Base-by-base conservation (phyloP, 2,888 invertebrate species). In the Pseudococcus jackbeardsleyi region DNA sequence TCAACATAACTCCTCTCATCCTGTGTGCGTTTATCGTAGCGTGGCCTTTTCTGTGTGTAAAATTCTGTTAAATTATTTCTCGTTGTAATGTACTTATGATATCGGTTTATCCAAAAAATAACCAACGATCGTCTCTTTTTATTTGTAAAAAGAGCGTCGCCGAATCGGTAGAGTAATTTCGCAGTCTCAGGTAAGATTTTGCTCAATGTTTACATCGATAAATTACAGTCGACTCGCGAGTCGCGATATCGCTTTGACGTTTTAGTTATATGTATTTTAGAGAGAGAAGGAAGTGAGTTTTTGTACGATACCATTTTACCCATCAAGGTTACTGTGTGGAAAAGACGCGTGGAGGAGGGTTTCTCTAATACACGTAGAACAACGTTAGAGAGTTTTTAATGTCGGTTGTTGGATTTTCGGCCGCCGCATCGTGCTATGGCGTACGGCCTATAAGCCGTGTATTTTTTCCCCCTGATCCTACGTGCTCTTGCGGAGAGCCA, bases 1-100 rank as follows among this genome's bases (percentile, higher is more conserved):
- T 42, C 0, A 42, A 79, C 42, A 79, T 79, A 79, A 77, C 79
- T 79, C 79, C 79, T 79, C 79, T 79, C 79, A 79, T 79, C 79
- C 79, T 33, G 26, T 79, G 79, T 79, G 79, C 79, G 79, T 79
- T 79, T 79, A 42, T 79, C 79, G 42, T 79, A 79, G 79, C 79
- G 79, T 79, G 79, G 79, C 79, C 79, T 79, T 79, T 79, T 79
- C 79, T 79, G 79, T 79, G 79, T 79, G 42, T 79, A 46, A 79
- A 79, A 79, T 79, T 79, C 46, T 46, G 79, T 79, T 79, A 42
- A 42, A 79, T 79, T 79, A 79, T 79, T 79, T 79, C 79, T 79
- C 79, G 42, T 79, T 42, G 79, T 79, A 79, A 79, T 79, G 42
- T 79, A 79, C 26, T 33, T 33, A 33, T 33, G 26, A 79, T 79